Percentiles rank a stretch among this genome's conserved stretches.
phyloP scores from a whole-genome alignment of 2,888 invertebrate genomes.

The Eudemis profundana region DNA sequence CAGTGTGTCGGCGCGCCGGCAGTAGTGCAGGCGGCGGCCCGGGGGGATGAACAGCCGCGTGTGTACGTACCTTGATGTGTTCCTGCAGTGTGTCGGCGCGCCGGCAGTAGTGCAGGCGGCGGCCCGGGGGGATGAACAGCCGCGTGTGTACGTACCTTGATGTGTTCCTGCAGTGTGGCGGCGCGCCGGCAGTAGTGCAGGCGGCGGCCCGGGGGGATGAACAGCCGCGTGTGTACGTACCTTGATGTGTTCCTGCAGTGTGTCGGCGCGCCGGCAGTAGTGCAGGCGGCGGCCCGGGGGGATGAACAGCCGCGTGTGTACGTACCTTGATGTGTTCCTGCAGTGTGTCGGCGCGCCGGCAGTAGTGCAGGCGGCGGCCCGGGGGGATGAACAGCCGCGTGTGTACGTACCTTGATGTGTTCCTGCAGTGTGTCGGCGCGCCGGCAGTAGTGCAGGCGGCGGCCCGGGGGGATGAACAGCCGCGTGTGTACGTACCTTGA shows the following conservation, averaged over 20 bases:
- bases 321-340: slow-evolving; percentile 70
- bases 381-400: slow-evolving; percentile 72
- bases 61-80: slow-evolving; percentile 67
- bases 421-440: slow-evolving; percentile 64
- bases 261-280: slow-evolving; percentile 61
- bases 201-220: slow-evolving; percentile 64
- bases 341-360: slow-evolving; percentile 60
- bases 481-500: slow-evolving; percentile 69
- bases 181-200: slow-evolving; percentile 61
- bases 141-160: slow-evolving; percentile 69
- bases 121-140: slow-evolving; percentile 68
- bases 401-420: slow-evolving; percentile 67
- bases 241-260: slow-evolving; percentile 67
- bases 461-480: slow-evolving; percentile 68
- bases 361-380: slow-evolving; percentile 58
- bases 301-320: slow-evolving; percentile 70
- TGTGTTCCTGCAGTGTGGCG: slow-evolving; percentile 63
- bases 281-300: slow-evolving; percentile 55
- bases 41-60: slow-evolving; percentile 72
- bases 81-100: slow-evolving; percentile 64
- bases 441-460: slow-evolving; percentile 58
- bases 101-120: slow-evolving; percentile 58
- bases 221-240: slow-evolving; percentile 69
- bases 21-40: slow-evolving; percentile 58
- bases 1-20: slow-evolving; percentile 60